A percentile compares a stretch with the other conserved stretches of the same genome.
Conservation (phyloP, 2,113 vertebrate genomes). For the Anoplopoma fimbria region DNA sequence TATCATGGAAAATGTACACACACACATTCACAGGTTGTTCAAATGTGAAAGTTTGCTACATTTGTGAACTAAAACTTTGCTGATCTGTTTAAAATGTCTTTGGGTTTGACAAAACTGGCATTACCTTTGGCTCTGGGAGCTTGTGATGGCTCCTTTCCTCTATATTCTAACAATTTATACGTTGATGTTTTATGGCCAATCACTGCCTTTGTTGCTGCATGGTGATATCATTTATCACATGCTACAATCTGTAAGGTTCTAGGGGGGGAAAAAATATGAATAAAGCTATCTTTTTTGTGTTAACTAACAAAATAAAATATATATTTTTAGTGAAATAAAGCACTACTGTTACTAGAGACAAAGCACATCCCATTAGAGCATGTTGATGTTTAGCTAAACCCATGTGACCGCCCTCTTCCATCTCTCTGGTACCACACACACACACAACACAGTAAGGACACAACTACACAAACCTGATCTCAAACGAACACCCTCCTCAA, state of each 20-base stretch:
- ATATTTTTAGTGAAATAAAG: neutral
- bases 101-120: neutral
- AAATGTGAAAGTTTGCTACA: neutral
- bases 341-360: neutral
- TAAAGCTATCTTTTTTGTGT: neutral
- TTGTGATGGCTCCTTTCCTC: neutral
- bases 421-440: slow-evolving; percentile 11
- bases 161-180: neutral
- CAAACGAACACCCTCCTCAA: slow-evolving; percentile 31
- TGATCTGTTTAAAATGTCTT: neutral
- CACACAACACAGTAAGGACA: neutral
- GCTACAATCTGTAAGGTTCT: neutral
- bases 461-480: neutral
- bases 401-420: neutral
- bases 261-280: neutral
- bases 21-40: neutral
- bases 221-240: neutral
- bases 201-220: too few species aligned
- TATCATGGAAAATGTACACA: neutral
- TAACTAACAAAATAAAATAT: neutral
- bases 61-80: neutral
- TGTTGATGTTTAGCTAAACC: slow-evolving; percentile 29
- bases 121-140: neutral
- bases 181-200: neutral
- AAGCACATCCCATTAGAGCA: neutral